These are phyloP conservation scores for Toxostoma redivivum DNA, from an alignment of 2,113 vertebrate species.

Conservation along the genomic window DNA sequence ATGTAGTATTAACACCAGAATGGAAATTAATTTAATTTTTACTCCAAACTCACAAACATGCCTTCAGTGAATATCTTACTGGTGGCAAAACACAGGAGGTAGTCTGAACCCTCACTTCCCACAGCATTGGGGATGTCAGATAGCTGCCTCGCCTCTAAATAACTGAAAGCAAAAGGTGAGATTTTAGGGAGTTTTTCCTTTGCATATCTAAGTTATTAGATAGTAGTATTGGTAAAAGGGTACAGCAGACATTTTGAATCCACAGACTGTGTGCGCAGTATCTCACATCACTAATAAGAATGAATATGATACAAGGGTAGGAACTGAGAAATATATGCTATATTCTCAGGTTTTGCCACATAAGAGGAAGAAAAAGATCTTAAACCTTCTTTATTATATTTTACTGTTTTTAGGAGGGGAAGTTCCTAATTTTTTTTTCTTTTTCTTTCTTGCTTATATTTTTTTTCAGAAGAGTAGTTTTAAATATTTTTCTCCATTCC, in stretches of 20 bases:
- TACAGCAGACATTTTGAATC: background rate
- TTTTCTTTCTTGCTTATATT: background rate
- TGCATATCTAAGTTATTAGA: background rate
- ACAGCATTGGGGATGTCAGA: background rate
- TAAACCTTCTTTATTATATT: background rate
- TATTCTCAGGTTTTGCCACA: background rate
- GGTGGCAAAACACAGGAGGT: background rate
- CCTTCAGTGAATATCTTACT: background rate
- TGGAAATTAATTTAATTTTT: background rate
- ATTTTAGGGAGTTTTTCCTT: background rate
- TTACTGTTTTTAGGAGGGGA: background rate
- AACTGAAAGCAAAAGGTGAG: background rate
- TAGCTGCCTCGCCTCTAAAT: background rate
- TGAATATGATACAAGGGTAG: background rate
- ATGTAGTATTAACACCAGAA: background rate
- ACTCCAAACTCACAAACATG: background rate
- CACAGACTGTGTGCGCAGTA: background rate
- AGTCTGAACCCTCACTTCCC: background rate
- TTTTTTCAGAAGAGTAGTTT: background rate
- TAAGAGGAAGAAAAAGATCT: background rate
- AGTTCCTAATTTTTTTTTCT: background rate
- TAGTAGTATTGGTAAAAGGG: background rate
- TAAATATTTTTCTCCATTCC: background rate
- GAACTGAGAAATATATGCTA: background rate
- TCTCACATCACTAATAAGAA: background rate